Base-by-base conservation (phyloP, 2,797 vertebrate genomes). In the Lemur catta region DNA sequence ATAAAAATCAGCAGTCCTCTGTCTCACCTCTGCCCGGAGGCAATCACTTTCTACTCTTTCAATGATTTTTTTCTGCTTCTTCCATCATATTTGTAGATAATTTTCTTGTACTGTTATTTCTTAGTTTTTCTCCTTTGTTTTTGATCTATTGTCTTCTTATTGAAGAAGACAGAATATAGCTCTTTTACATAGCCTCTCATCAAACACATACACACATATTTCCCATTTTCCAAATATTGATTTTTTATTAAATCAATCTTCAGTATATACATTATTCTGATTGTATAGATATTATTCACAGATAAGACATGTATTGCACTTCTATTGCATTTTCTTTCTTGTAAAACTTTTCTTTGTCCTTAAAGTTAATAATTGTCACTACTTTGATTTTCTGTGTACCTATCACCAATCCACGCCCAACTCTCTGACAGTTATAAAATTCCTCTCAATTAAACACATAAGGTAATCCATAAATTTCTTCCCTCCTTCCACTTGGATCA, bases 21-120 rank as follows among this genome's bases (percentile, higher is more conserved):
- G 17, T 7, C 26, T 88, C 1, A 35, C 35, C 14, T 57, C 24
- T 41, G 22, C 26, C 33, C 46, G 85, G 38, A 81, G 46, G 6
- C 7, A 91, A 43, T 30, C 12, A 28, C 35, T 91, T 81, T 92
- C 63, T 30, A 46, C 10, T 63, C 71, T 88, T 86, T 71, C 50
- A 92, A 71, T 28, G 50, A 18, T 71, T 76, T 91, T 48, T 57
- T 86, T 91, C 71, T 46, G 9, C 52, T 80, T 88, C 69, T 71
- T 93, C 57, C 28, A 46, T 84, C 20, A 20, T 78, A 81, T 74
- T 85, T 84, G 48, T 96, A 52, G 63, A 67, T 84, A 92, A 93
- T 92, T 76, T 4, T 84, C 7, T 74, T 93, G 43, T 24, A 26
- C 17, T 93, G 22, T 5, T 79, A 35, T 71, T 55, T 67, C 13